A percentile compares a stretch with the other conserved stretches of the same genome.
Evolutionary conservation across 2,113 vertebrate species (phyloP).

Genomic region (pig (Sus scrofa)): T2T-Sscrofa CM000824.6:48080001-48080500

Average conservation of each 20-base stretch:
- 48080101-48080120: slow-evolving; percentile 95
- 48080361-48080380: not conserved
- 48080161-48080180: slow-evolving; percentile 87
- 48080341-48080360: not conserved
- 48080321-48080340: not conserved
- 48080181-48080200: slow-evolving; percentile 87
- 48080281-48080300: not conserved
- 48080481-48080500: not conserved
- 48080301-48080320: not conserved
- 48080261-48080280: not conserved
- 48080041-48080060: slow-evolving; percentile 96
- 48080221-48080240: not conserved
- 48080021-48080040: slow-evolving; percentile 1
- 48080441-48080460: not conserved
- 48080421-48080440: not conserved
- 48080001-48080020: not conserved
- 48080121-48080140: slow-evolving; percentile 96
- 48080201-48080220: slow-evolving; percentile 75
- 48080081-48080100: slow-evolving; percentile 97
- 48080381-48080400: not conserved
- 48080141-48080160: slow-evolving; percentile 83
- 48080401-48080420: not conserved
- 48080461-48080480: not conserved
- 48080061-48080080: slow-evolving; percentile 97
- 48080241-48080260: not conserved